Evolutionary conservation across 1,140 invertebrate species (phyloP), one percentile per base, ranked within the genome.

Genomic region (Coptotermes formosanus): DNA sequence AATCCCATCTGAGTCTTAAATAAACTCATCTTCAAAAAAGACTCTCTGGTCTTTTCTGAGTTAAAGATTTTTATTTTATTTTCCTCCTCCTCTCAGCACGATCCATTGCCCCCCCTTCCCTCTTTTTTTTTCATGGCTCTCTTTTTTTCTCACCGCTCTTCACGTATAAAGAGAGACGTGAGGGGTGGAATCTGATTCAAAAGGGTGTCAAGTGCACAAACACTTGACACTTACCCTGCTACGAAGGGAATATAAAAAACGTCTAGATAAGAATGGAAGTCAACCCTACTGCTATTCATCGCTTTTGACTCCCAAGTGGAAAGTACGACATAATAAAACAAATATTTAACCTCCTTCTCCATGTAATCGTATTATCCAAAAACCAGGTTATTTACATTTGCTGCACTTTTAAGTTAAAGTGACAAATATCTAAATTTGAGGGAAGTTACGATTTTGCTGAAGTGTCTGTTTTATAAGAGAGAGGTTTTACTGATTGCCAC

Each of bases 121-220:
- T 83, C 82, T 52, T 75, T 75, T 75, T 52, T 75, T 75, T 75
- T 75, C 64, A 75, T 75, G 64, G 64, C 82, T 83, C 82, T 82
- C 25, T 43, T 83, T 83, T 52, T 83, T 43, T 43, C 82, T 83
- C 48, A 45, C 48, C 82, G 25, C 82, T 43, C 48, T 30, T 83
- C 82, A 83, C 82, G 82, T 83, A 83, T 52, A 83, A 44, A 83
- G 48, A 83, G 82, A 52, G 82, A 83, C 82, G 82, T 83, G 82
- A 83, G 82, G 52, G 82, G 82, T 83, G 82, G 82, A 83, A 83
- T 83, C 43, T 52, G 82, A 83, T 83, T 83, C 82, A 83, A 83
- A 83, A 83, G 82, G 82, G 82, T 83, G 82, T 45, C 82, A 83
- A 83, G 82, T 83, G 82, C 82, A 83, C 82, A 83, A 83, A 83